Percentiles rank a stretch among this genome's conserved stretches.
phyloP scores from a whole-genome alignment of 2,113 vertebrate genomes.

The Bostrychus sinensis region DNA sequence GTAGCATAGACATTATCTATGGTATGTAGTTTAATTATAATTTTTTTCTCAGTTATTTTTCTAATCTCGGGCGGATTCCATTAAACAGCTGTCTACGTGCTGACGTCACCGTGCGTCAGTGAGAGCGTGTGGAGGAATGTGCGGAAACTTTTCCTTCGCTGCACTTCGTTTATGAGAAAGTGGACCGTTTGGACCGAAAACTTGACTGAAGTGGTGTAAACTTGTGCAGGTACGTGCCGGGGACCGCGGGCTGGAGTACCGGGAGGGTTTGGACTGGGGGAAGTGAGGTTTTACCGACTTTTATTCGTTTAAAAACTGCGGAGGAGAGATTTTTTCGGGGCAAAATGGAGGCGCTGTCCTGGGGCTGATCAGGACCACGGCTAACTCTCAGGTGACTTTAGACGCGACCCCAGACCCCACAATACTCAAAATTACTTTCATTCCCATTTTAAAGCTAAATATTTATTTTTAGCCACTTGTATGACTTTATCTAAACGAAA shows the following conservation, averaged over 20 bases:
- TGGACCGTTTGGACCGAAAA: conserved; percentile 30
- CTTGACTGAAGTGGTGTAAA: background rate
- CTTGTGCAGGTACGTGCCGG: conserved; percentile 35
- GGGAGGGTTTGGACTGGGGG: conserved; percentile 10
- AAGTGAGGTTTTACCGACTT: conserved; percentile 46
- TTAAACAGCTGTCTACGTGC: conserved; percentile 11
- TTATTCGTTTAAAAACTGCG: conserved; percentile 76
- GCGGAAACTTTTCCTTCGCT: conserved; percentile 71
- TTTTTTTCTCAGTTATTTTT: too few relatives aligned
- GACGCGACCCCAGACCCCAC: too few relatives aligned
- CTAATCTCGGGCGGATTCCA: background rate
- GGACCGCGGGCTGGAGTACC: background rate
- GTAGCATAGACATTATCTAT: too few relatives aligned
- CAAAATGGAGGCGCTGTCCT: conserved; percentile 86
- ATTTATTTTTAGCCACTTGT: background rate
- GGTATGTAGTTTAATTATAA: too few relatives aligned
- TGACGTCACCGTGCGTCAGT: conserved; percentile 72
- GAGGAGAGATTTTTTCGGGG: conserved; percentile 29
- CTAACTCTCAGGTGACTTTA: conserved; percentile 64
- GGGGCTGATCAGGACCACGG: conserved; percentile 87
- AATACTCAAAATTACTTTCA: background rate
- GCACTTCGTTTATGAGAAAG: too few relatives aligned
- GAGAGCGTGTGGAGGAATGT: conserved; percentile 88
- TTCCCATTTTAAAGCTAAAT: accelerated
- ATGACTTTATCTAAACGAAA: background rate